These are phyloP conservation scores for Drosophila varians DNA, from an alignment of 1,140 invertebrate species.

Conservation along the genomic window DNA sequence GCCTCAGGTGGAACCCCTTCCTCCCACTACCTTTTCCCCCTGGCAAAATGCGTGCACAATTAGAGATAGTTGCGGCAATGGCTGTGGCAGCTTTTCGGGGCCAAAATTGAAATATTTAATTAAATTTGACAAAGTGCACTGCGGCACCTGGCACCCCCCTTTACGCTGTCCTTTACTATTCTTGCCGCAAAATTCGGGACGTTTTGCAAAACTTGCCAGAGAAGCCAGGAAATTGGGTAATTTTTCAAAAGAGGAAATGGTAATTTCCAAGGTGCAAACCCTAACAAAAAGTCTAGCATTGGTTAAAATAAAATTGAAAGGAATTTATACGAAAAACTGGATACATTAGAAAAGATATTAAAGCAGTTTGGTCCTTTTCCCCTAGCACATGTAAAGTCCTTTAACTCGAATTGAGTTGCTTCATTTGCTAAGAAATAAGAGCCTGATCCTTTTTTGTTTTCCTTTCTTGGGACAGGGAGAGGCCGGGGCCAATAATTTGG, in stretches of 20 bases:
- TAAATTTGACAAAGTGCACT: conserved; percentile 52
- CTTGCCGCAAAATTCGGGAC: not conserved
- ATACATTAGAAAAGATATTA: no score
- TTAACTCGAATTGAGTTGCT: not conserved
- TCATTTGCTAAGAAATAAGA: not conserved
- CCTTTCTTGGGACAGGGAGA: not conserved
- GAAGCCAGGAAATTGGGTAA: not conserved
- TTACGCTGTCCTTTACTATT: not conserved
- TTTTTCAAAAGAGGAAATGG: no score
- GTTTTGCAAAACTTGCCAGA: not conserved
- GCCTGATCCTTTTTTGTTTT: not conserved
- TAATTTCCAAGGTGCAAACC: no score
- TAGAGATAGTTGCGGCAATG: conserved; percentile 50
- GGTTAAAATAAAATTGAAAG: no score
- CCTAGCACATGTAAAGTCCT: not conserved
- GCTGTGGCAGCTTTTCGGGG: conserved; percentile 17
- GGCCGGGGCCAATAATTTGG: conserved; percentile 63
- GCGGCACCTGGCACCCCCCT: not conserved
- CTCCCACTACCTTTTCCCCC: conserved; percentile 1
- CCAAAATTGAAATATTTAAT: conserved; percentile 68
- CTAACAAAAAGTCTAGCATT: no score
- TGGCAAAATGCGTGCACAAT: conserved; percentile 52
- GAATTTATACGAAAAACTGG: no score
- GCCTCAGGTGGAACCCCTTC: conserved; percentile 46
- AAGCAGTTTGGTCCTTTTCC: not conserved